Percentiles rank a stretch among this genome's conserved stretches.
phyloP scores from a whole-genome alignment of 2,113 vertebrate species.

The Polypterus bichir region DNA sequence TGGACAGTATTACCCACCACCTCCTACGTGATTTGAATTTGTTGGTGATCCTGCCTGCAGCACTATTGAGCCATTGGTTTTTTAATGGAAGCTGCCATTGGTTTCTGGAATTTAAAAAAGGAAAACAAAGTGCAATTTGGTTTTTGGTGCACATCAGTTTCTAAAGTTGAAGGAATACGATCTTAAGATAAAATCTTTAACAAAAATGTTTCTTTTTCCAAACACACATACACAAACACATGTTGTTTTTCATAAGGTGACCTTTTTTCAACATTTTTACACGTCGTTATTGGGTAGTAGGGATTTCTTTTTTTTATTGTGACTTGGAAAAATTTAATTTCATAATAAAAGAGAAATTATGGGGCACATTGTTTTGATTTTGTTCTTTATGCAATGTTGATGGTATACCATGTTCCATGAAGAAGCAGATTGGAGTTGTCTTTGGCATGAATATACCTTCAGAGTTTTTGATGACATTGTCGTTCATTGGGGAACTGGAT shows the following conservation, averaged over 20 bases:
- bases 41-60: no score
- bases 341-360: conserved; percentile 55
- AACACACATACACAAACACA: background rate
- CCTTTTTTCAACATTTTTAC: background rate
- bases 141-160: background rate
- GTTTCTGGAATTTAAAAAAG: no score
- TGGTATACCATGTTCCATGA: no score
- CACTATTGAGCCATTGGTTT: background rate
- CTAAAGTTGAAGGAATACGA: background rate
- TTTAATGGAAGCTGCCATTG: no score
- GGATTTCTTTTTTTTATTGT: conserved; percentile 37
- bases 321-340: conserved; percentile 36
- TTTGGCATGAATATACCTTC: no score
- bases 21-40: conserved; percentile 68
- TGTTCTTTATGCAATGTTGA: background rate
- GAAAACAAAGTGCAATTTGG: no score
- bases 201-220: background rate
- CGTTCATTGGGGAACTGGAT: no score
- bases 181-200: background rate
- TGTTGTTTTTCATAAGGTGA: background rate
- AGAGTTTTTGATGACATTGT: no score
- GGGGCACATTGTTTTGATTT: conserved; percentile 16
- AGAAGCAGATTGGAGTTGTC: no score
- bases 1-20: conserved; percentile 90
- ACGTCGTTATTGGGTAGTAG: background rate